phyloP scores from a whole-genome alignment of 1,140 invertebrate genomes.

The Trichonephila inaurata region DNA sequence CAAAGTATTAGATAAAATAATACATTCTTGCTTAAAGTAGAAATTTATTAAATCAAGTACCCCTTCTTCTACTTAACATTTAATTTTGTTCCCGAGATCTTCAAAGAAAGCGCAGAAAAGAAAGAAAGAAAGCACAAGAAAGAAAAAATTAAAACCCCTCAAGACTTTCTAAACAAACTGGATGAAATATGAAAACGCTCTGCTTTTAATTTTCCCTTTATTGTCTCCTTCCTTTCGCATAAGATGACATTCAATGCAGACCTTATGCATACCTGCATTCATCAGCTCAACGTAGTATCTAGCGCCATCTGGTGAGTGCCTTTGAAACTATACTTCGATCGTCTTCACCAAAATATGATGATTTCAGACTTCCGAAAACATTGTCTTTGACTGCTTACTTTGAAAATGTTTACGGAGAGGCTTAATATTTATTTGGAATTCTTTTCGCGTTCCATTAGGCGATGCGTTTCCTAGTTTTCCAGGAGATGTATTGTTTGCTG shows the following conservation, averaged over 20 bases:
- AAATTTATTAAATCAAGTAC: constrained; percentile 12
- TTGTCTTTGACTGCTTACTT: constrained; percentile 60
- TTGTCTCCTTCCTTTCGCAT: not conserved
- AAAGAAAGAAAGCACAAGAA: not conserved
- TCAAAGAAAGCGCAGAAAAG: constrained; percentile 16
- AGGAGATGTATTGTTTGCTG: not conserved
- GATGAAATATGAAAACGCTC: constrained; percentile 31
- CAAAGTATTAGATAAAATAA: not conserved
- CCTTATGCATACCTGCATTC: constrained; percentile 66
- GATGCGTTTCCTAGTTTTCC: constrained; percentile 13
- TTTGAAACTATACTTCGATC: constrained; percentile 34
- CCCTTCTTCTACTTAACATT: constrained; percentile 31
- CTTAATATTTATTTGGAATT: constrained; percentile 48
- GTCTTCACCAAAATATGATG: constrained; percentile 66
- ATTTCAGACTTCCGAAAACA: constrained; percentile 58
- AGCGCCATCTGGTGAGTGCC: constrained; percentile 37
- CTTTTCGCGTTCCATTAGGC: constrained; percentile 49
- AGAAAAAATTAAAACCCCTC: not conserved
- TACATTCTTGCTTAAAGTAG: not conserved
- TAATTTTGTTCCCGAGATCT: not conserved
- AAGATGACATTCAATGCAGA: constrained; percentile 47
- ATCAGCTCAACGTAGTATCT: not conserved
- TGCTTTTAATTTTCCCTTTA: constrained; percentile 48
- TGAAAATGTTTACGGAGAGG: constrained; percentile 64
- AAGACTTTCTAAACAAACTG: not conserved